A percentile compares a stretch with the other conserved stretches of the same genome.
Conservation (phyloP, 2,113 vertebrate genomes). For the Gorilla gorilla region DNA sequence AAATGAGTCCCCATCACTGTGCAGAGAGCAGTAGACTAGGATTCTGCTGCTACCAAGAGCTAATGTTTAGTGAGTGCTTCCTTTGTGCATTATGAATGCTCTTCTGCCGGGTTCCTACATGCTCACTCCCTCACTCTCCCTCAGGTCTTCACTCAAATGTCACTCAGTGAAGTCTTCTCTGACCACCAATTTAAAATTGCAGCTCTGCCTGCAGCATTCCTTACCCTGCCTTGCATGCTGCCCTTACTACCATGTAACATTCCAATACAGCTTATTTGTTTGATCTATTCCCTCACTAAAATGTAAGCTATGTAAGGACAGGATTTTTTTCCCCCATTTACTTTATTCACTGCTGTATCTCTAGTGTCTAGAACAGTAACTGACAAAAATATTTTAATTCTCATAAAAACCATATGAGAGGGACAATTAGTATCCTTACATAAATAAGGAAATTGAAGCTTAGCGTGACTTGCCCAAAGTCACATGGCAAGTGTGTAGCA, state of each 20-base stretch:
- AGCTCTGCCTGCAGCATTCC: not conserved
- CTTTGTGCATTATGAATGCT: not conserved
- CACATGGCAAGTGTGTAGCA: not conserved
- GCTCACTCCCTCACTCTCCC: not conserved
- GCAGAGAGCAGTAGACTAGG: not conserved
- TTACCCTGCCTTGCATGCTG: not conserved
- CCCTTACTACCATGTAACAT: not conserved
- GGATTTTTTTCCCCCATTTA: not conserved
- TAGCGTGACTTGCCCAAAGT: not conserved
- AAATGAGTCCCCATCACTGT: not conserved
- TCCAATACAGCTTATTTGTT: not conserved
- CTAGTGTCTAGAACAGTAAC: not conserved
- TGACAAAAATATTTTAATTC: not conserved
- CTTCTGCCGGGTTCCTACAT: not conserved
- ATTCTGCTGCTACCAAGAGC: not conserved
- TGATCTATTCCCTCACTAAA: not conserved
- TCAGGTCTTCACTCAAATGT: not conserved
- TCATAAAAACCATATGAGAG: not conserved
- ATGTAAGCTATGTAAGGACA: not conserved
- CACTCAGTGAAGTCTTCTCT: not conserved
- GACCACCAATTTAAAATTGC: not conserved
- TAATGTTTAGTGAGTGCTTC: not conserved
- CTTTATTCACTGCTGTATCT: not conserved
- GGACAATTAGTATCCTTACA: not conserved
- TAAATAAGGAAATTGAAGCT: not conserved